phyloP scores from a whole-genome alignment of 2,888 invertebrate species.

The Rhamphomyia laevipes region DNA sequence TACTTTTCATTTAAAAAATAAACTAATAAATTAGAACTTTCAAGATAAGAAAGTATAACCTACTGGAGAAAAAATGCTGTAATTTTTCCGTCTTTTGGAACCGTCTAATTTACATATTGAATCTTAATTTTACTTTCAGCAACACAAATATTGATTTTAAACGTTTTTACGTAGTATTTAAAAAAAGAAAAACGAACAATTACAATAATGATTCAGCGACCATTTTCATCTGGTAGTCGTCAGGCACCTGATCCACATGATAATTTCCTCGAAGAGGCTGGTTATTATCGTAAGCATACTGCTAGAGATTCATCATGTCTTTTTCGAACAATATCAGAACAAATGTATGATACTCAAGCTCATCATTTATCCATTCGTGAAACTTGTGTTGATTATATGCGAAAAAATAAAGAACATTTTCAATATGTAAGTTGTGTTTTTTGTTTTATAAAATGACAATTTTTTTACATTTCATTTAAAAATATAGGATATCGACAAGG shows the following conservation, averaged over 20 bases:
- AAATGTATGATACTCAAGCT: slow-evolving; percentile 54
- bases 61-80: too few relatives aligned
- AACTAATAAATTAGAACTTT: too few relatives aligned
- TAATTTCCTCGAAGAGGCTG: slow-evolving; percentile 66
- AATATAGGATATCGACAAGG: slow-evolving; percentile 32
- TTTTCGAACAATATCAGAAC: slow-evolving; percentile 81
- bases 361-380: slow-evolving; percentile 62
- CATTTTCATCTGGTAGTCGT: slow-evolving; percentile 34
- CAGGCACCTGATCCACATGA: slow-evolving; percentile 44
- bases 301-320: slow-evolving; percentile 81
- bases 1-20: too few relatives aligned
- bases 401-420: slow-evolving; percentile 49
- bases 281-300: slow-evolving; percentile 75
- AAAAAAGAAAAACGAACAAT: too few relatives aligned
- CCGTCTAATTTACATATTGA: too few relatives aligned
- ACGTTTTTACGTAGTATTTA: too few relatives aligned
- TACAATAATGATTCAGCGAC: slow-evolving; percentile 23
- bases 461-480: background rate
- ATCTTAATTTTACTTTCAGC: too few relatives aligned
- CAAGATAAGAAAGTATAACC: too few relatives aligned
- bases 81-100: too few relatives aligned
- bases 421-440: slow-evolving; percentile 41
- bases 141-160: too few relatives aligned
- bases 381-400: slow-evolving; percentile 63
- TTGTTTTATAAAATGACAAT: background rate